Evolutionary conservation across 2,797 vertebrate species (phyloP), one percentile per base, ranked within the genome.

Genomic region (Pempheris klunzingeri): DNA sequence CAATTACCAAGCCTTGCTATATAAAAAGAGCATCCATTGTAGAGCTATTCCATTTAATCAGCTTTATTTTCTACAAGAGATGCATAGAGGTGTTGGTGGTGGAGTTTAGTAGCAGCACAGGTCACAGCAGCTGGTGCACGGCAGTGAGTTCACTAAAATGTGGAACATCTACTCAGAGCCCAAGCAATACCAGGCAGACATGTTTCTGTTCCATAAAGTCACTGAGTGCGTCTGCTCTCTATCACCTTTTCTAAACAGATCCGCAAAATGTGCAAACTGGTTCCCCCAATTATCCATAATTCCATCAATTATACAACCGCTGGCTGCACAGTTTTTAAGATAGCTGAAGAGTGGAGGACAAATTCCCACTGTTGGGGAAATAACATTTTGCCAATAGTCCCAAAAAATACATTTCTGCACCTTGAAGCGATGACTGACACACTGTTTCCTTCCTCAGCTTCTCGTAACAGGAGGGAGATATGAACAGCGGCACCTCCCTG

Each of bases 401-500:
- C 43, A 15, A 77, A 84, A 75, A 87, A 77, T n/a, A 28, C 32
- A 70, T 43, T 22, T 30, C 59, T 64, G n/a, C 36, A 63, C 72
- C 83, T 78, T 86, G 81, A 81, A 84, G 71, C 49, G 7, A 6
- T 15, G 24, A 71, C 41, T 74, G 87, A 74, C 80, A 77, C 65
- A 53, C 49, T 15, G 36, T 64, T 76, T 62, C 41, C 60, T n/a
- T 68, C 50, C 50, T 62, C 47, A 2, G 41, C 66, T 64, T 61
- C 60, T 41, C 17, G 41, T 30, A 63, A 78, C 64, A 74, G 60
- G 67, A 4, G 69, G 34, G 26, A 47, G 58, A 49, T 28, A n/a
- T 14, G 58, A 88, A 60, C 47, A 77, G 75, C 68, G 80, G 82
- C 55, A 32, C 78, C 84, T 87, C 87, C 85, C 84, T 7, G 28